These are phyloP conservation scores for Phalanger gymnotis DNA, from an alignment of 2,797 vertebrate species.

Conservation along the genomic window DNA sequence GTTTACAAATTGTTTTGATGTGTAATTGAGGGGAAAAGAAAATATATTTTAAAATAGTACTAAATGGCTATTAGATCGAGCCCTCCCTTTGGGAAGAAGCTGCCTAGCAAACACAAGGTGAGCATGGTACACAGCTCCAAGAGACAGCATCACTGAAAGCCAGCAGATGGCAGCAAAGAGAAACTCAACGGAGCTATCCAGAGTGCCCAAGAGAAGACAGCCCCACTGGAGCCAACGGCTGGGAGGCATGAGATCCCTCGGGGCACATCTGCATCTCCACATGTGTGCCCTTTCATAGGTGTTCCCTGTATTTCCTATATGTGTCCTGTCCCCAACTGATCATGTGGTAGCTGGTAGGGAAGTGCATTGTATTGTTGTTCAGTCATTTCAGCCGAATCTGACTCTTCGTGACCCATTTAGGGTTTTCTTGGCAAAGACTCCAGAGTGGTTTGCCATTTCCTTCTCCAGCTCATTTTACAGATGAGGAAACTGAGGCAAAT, in stretches of 20 bases:
- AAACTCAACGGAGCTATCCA: background rate
- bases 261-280: too few relatives aligned
- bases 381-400: background rate
- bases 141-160: background rate
- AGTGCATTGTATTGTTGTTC: background rate
- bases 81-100: background rate
- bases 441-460: background rate
- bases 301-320: background rate
- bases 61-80: background rate
- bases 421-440: background rate
- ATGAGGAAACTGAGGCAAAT: background rate
- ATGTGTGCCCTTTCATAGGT: too few relatives aligned
- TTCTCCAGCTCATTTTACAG: background rate
- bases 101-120: too few relatives aligned
- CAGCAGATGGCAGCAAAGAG: background rate
- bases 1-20: too few relatives aligned
- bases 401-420: background rate
- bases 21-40: background rate
- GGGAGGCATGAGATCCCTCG: background rate
- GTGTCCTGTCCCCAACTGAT: background rate
- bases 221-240: fast-evolving
- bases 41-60: background rate
- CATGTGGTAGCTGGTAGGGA: background rate
- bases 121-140: background rate
- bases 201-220: background rate